Evolutionary conservation across 2,113 vertebrate species (phyloP).

Genomic region (Drymodes brunneopygia): DNA sequence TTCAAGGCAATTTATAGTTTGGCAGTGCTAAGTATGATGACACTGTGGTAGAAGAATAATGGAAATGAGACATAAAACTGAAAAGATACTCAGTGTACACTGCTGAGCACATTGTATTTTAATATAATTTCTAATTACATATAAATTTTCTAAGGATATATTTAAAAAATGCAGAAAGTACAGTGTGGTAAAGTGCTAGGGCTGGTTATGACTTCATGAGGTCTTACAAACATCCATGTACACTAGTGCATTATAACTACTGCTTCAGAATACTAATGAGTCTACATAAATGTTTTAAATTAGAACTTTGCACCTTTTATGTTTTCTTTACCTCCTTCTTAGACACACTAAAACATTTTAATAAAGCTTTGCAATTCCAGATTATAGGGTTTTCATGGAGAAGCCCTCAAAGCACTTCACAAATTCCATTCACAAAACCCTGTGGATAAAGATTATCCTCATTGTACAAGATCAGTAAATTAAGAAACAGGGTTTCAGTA

Average conservation of each 20-base stretch:
- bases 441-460: constrained; percentile 36
- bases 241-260: not conserved
- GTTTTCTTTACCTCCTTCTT: constrained; percentile 3
- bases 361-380: constrained; percentile 17
- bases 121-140: not conserved
- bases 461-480: constrained; percentile 22
- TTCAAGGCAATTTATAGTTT: not conserved
- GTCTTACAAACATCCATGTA: not conserved
- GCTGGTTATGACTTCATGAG: not conserved
- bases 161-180: not conserved
- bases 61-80: not conserved
- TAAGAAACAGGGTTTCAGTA: constrained; percentile 30
- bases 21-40: not conserved
- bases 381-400: constrained; percentile 12
- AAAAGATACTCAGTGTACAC: not conserved
- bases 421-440: constrained; percentile 53
- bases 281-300: not conserved
- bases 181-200: not conserved
- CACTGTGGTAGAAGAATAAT: not conserved
- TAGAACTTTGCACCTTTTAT: not conserved
- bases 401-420: not conserved
- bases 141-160: not conserved
- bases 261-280: not conserved
- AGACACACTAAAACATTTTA: not conserved
- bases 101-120: not conserved